These are phyloP conservation scores for Sturnira hondurensis DNA, from an alignment of 2,113 vertebrate genomes.

Conservation along the genomic window DNA sequence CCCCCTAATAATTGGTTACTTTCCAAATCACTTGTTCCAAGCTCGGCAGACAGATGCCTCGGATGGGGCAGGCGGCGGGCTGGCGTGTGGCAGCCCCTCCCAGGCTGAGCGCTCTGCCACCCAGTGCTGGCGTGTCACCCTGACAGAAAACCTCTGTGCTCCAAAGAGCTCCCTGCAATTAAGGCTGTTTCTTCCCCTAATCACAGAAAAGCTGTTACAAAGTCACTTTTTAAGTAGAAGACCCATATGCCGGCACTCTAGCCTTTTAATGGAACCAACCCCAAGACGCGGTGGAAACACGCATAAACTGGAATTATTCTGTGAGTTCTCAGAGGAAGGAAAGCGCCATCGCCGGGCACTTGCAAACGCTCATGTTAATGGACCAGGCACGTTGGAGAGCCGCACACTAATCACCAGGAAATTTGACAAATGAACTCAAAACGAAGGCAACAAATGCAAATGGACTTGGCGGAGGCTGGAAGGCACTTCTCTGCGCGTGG, in stretches of 20 bases:
- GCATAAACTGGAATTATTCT: neutral
- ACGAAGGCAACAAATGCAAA: neutral
- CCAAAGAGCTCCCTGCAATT: constrained; percentile 8
- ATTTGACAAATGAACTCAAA: neutral
- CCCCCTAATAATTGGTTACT: neutral
- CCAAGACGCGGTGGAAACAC: neutral
- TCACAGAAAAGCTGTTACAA: neutral
- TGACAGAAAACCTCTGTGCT: constrained; percentile 27
- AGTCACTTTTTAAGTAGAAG: neutral
- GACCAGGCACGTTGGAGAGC: neutral
- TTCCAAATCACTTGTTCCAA: neutral
- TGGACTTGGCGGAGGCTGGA: neutral
- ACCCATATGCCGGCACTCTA: neutral
- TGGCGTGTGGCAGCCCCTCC: neutral
- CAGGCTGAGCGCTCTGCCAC: no score
- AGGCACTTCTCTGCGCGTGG: neutral
- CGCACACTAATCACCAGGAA: neutral
- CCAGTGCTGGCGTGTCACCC: neutral
- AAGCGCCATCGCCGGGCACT: neutral
- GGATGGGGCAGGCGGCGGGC: neutral
- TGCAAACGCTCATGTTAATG: neutral
- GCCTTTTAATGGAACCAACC: neutral
- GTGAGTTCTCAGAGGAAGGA: neutral
- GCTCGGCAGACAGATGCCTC: neutral
- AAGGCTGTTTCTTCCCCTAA: neutral